Evolutionary conservation across 64 coral and sea anemone genomes (phyloP), one percentile per base, ranked within the genome.

Genomic region (Montipora efflorescens): DNA sequence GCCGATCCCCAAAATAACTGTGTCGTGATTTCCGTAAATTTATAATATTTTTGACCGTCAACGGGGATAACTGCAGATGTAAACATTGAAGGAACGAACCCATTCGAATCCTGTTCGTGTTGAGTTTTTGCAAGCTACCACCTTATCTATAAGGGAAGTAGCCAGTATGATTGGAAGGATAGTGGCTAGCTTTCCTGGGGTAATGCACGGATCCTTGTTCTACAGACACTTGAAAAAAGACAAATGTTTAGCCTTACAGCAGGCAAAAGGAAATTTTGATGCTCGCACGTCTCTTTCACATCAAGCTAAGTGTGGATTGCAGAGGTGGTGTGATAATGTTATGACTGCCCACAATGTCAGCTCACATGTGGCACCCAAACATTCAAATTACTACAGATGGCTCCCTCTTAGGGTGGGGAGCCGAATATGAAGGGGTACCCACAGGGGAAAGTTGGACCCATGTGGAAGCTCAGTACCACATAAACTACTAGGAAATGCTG

Each of bases 241-340:
- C 43, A 91, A 91, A 69, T 59, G 47, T 62, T 44, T 5, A 45
- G 22, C 55, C 62, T 61, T 78, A 64, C 9, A 78, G 70, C 46
- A 76, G 20, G 22, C 74, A 76, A 80, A 10, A 8, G 36, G 79
- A 44, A 92, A 92, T 74, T 92, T 92, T 87, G 91, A 92, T 71
- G 57, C 48, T 58, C 19, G 5, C 16, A 93, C 87, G 91, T 77
- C 22, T n/a, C 20, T 89, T 11, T 94, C 86, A 82, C 13, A 9
- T 8, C 15, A 89, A 79, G 87, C 48, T 7, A 66, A 22, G 48
- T 59, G 6, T 82, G 22, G 22, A 48, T 36, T 89, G 25, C 70
- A 89, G 4, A 52, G 71, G 87, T 75, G 87, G 87, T 36, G 36
- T 11, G 2, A 28, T 53, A 76, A 52, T 75, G 70, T 75, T 5